Evolutionary conservation across 2,113 vertebrate genomes (phyloP), one percentile per base, ranked within the genome.

Genomic region (Noctilio leporinus): DNA sequence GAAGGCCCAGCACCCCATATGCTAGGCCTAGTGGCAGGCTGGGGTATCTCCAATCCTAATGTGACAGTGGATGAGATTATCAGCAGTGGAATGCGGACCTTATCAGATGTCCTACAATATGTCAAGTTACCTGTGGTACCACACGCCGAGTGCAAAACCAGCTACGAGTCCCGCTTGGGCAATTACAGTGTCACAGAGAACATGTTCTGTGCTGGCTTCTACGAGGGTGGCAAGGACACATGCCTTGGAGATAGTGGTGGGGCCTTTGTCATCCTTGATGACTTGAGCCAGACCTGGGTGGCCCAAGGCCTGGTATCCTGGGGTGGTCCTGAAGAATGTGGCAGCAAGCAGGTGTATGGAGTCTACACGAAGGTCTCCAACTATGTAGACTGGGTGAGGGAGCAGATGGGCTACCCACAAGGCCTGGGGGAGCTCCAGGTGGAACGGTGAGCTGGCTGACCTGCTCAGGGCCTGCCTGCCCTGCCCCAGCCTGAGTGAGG

Each of bases 191-290:
- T 99, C 97, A 99, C 99, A 0, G 98, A 99, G 94, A 99, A 99
- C 97, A 99, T 99, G 99, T 99, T 99, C 98, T 99, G 99, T 0
- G 99, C 99, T 0, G 99, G 99, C 12, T 99, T 99, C 97, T 99
- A 99, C 0, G 98, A 99, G 91, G 99, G 99, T 0, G 99, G 99
- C 22, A 98, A 98, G 28, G 99, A 99, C 98, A 99, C 99, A 0
- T 99, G 99, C 96, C 90, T 99, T 55, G 99, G 99, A 45, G 99
- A 99, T 96, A 99, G 99, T 0, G 99, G 99, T 0, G 99, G 99
- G 51, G 99, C 99, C 0, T 99, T 99, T 0, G 98, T 99, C 76
- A 99, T 98, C 87, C 98, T 99, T 93, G 99, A 99, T 30, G 94
- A 98, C 0, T 91, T 62, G 77, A 99, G 96, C 2, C 97, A 93